Percentiles rank a stretch among this genome's conserved stretches.
phyloP scores from a whole-genome alignment of 2,888 invertebrate genomes.

The Amiota mariae region DNA sequence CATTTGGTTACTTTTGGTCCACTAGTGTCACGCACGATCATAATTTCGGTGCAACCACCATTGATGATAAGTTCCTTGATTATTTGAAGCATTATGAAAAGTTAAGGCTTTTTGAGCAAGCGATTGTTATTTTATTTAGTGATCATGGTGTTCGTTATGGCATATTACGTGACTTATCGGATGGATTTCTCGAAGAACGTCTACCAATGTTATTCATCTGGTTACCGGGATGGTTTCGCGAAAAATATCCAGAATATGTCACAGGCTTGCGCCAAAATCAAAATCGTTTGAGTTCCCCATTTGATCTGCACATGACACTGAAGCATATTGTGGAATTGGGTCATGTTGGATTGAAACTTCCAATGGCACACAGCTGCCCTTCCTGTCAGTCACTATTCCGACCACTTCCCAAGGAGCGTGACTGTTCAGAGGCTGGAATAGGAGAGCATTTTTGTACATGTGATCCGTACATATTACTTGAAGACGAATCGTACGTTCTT shows the following conservation, averaged over 20 bases:
- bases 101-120: constrained; percentile 76
- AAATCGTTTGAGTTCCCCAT: constrained; percentile 80
- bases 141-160: constrained; percentile 85
- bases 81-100: constrained; percentile 76
- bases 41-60: constrained; percentile 77
- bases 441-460: constrained; percentile 83
- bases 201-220: constrained; percentile 82
- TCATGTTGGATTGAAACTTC: constrained; percentile 32
- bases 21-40: constrained; percentile 81
- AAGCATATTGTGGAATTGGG: constrained; percentile 76
- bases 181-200: constrained; percentile 84
- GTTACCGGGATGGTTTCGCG: constrained; percentile 78
- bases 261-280: constrained; percentile 77
- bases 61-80: constrained; percentile 77
- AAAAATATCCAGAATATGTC: constrained; percentile 74
- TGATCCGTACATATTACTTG: constrained; percentile 72
- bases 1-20: constrained; percentile 84
- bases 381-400: constrained; percentile 78
- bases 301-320: constrained; percentile 81
- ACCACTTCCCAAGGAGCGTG: constrained; percentile 75
- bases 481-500: not conserved
- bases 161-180: constrained; percentile 77
- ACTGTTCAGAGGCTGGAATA: constrained; percentile 79
- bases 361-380: constrained; percentile 74
- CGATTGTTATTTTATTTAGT: constrained; percentile 81